Evolutionary conservation across 2,888 invertebrate genomes (phyloP).

Genomic region (Oligia fasciuncula): DNA sequence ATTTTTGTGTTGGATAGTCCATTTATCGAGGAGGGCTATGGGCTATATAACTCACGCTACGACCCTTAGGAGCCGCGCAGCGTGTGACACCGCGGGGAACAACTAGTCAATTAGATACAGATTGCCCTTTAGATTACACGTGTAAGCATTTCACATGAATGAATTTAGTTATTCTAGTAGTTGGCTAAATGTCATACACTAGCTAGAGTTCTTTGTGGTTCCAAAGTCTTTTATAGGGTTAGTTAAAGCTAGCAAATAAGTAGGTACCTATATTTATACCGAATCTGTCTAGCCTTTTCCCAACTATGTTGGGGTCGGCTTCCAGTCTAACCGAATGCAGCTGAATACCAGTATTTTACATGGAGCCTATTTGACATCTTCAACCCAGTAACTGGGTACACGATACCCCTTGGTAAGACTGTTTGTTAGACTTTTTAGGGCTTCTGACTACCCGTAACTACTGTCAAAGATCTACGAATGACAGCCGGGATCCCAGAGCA

Average conservation of each 20-base stretch:
- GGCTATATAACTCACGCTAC: too few species aligned
- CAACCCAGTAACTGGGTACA: not conserved
- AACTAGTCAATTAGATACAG: slow-evolving; percentile 20
- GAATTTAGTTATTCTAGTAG: slow-evolving; percentile 35
- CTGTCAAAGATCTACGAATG: not conserved
- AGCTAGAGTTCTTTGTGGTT: slow-evolving; percentile 7
- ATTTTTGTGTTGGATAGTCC: too few species aligned
- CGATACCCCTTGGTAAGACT: not conserved
- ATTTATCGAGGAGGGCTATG: too few species aligned
- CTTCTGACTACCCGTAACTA: not conserved
- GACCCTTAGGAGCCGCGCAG: too few species aligned
- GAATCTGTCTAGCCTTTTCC: not conserved
- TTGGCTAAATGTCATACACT: slow-evolving; percentile 26
- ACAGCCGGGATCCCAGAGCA: not conserved
- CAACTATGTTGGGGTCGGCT: not conserved
- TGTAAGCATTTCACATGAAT: slow-evolving; percentile 23
- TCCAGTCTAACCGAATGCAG: not conserved
- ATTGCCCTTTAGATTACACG: slow-evolving; percentile 24
- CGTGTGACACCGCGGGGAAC: too few species aligned
- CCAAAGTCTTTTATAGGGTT: slow-evolving; percentile 15
- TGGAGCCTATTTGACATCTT: not conserved
- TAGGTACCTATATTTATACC: slow-evolving; percentile 20
- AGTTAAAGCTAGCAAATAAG: slow-evolving; percentile 11
- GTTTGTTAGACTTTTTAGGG: not conserved
- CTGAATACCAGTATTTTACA: not conserved